Base-by-base conservation (phyloP, 1,140 invertebrate genomes). In the Lordiphosa stackelbergi region DNA sequence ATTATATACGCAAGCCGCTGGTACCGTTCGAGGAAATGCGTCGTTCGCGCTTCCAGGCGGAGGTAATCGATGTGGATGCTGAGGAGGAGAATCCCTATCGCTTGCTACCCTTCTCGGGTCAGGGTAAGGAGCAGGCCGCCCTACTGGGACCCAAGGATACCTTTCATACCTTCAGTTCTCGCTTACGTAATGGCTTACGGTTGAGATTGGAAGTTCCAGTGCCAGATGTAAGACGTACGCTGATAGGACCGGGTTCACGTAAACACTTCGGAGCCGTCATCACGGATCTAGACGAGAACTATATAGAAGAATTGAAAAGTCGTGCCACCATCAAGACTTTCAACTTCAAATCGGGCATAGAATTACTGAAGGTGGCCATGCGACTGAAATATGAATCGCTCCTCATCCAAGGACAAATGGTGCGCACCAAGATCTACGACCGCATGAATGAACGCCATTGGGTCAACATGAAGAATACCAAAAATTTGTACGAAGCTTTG, bases 261-360 rank as follows among this genome's bases (percentile, higher is more conserved):
- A 77, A 83, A 37, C 71, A 71, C 34, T 65, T 47, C 8, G 68
- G 69, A 9, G 66, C 72, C 0, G 74, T 87, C 0, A 77, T 85
- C 13, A 87, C 86, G 1, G 86, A 87, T 38, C 71, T 87, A n/a
- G 86, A 87, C 40, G 86, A 87, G 46, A 78, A 85, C 41, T 87
- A 86, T 22, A 69, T 85, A 2, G 62, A 86, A 12, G 86, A 86
- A 22, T 31, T 87, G 0, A 81, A 83, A 22, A 86, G 66, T n/a
- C 73, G 81, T 0, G 81, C 86, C 2, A 64, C 69, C 0, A 46
- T 86, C 1, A 85, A 84, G 5, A 28, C 55, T 0, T 86, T 87
- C 12, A 85, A 85, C 9, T 85, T 84, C 16, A 87, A 86, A 52
- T 74, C 79, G 0, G 69, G 69, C 43, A 53, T 68, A 0, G 56